Base-by-base conservation (phyloP, 2,888 invertebrate genomes). In the Stomorhina lunata region DNA sequence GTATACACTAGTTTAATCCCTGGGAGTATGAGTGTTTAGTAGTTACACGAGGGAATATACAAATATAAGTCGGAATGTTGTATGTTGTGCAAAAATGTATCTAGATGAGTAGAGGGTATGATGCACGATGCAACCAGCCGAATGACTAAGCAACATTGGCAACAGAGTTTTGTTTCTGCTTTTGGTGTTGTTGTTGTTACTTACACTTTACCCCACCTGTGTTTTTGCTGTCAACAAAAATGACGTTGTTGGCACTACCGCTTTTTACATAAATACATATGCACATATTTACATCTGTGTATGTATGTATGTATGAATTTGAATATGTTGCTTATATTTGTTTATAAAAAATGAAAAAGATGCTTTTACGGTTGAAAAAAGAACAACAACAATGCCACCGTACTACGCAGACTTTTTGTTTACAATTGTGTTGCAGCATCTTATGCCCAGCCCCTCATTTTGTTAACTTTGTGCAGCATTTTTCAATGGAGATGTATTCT, bases 321-420 rank as follows among this genome's bases (percentile, higher is more conserved):
- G 12, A 15, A 2, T 40, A 2, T 9, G 9, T 3, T 6, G 37
- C 2, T 40, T 10, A 12, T 9, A n/a, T 15, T 20, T 45, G 45
- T 45, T 20, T 45, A 20, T 45, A 43, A 25, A 37, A 20, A 48
- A 59, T n/a, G n/a, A n/a, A n/a, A n/a, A n/a, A n/a, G n/a, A 59
- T 76, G 15, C 34, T 76, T 76, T 68, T 27, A 59, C 50, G 76
- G 76, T 57, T 76, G 68, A 76, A 75, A 57, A 76, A 66, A 34
- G 57, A 76, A 48, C 57, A 66, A 57, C 37, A 66, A 76, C 25
- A 48, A 50, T 40, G 40, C 20, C 22, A 10, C 37, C 59, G 5
- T 73, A 73, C 65, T 79, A 66, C 57, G 63, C 57, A 57, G 48
- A 57, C 48, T 43, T 66, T 65, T 79, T 79, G 79, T 73, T 66